phyloP scores from a whole-genome alignment of 1,140 invertebrate genomes.

The Agraylea sexmaculata region DNA sequence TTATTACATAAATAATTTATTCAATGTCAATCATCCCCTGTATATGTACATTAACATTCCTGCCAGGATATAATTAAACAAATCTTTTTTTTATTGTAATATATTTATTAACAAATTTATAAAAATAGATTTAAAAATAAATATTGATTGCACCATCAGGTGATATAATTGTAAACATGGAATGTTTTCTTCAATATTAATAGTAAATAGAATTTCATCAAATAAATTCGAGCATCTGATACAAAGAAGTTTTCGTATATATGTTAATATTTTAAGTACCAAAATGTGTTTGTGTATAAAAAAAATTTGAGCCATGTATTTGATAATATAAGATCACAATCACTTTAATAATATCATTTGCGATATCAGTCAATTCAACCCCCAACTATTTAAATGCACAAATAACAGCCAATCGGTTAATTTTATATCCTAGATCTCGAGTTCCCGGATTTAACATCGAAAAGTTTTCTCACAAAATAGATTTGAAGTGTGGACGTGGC shows the following conservation, averaged over 20 bases:
- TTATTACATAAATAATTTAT: slow-evolving; percentile 9
- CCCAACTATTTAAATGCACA: too few relatives aligned
- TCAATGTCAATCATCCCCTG: not conserved
- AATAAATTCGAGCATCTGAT: slow-evolving; percentile 7
- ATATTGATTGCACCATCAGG: too few relatives aligned
- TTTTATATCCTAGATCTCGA: slow-evolving; percentile 46
- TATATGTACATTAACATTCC: slow-evolving; percentile 11
- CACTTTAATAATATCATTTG: too few relatives aligned
- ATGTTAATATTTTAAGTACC: slow-evolving; percentile 3
- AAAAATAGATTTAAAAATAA: too few relatives aligned
- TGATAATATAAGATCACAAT: slow-evolving; percentile 1
- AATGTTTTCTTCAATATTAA: slow-evolving; percentile 4
- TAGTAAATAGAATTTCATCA: slow-evolving; percentile 7
- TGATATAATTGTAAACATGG: too few relatives aligned
- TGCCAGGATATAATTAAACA: slow-evolving; percentile 13
- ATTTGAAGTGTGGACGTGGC: slow-evolving; percentile 68
- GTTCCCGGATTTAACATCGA: slow-evolving; percentile 60
- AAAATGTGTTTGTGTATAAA: too few relatives aligned
- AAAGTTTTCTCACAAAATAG: slow-evolving; percentile 79
- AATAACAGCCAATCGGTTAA: not conserved
- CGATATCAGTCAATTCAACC: too few relatives aligned
- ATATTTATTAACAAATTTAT: slow-evolving; percentile 22
- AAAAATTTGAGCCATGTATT: not conserved
- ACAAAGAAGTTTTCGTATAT: slow-evolving; percentile 4
- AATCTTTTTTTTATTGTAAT: slow-evolving; percentile 16